Percentiles rank a stretch among this genome's conserved stretches.
Evolutionary conservation across 2,113 vertebrate genomes (phyloP).

Genomic region (Chionomys nivalis): DNA sequence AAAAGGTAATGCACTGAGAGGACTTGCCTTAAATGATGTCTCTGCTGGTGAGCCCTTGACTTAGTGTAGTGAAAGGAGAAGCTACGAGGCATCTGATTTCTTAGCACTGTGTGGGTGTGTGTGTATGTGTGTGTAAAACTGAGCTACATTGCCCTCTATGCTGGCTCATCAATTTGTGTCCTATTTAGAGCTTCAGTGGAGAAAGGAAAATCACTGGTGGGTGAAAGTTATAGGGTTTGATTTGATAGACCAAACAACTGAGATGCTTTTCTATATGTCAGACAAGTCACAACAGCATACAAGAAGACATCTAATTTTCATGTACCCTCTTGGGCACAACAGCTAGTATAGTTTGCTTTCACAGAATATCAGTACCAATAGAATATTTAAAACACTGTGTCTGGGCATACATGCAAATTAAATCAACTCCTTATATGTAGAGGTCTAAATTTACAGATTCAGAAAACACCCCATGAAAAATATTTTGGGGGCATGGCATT

Average conservation of each 20-base stretch:
- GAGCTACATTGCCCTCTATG: rapidly evolving
- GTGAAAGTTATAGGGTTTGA: not conserved
- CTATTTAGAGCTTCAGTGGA: not conserved
- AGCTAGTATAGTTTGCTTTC: not conserved
- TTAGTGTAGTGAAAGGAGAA: not conserved
- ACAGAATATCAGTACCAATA: not conserved
- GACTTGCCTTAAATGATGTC: not conserved
- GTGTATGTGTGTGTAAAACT: not conserved
- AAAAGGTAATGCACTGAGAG: not conserved
- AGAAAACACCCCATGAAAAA: not conserved
- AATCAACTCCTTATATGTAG: not conserved
- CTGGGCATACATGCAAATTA: not conserved
- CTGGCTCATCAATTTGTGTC: not conserved
- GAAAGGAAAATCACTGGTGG: not conserved
- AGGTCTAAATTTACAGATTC: not conserved
- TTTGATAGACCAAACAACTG: not conserved
- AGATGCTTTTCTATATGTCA: not conserved
- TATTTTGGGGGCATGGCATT: too few relatives aligned
- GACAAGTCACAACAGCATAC: not conserved
- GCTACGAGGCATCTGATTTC: not conserved
- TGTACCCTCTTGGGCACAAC: not conserved
- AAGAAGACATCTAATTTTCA: not conserved
- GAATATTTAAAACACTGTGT: not conserved
- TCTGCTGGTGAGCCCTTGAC: not conserved
- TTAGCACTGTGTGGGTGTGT: too few relatives aligned